Base-by-base conservation (phyloP, 2,797 vertebrate species). In the Calcarius lapponicus region DNA sequence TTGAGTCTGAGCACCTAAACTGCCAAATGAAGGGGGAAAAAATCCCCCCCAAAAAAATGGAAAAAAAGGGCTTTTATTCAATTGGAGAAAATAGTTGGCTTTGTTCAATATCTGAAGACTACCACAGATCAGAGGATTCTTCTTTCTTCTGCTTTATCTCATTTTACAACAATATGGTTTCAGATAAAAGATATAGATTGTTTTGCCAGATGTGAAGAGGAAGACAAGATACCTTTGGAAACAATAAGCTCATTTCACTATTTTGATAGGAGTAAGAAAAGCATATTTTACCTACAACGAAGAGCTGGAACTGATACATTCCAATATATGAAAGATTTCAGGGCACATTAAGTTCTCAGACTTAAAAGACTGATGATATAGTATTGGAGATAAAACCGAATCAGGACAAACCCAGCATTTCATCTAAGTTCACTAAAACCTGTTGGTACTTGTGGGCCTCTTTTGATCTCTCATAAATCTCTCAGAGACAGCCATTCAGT, bases 121-220 rank as follows among this genome's bases (percentile, higher is more conserved):
- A 91, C 38, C 51, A 69, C 42, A 86, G 81, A 90, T 93, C 89
- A 84, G 36, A 72, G 18, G 28, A 67, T 64, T 88, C 66, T 54
- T 92, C 73, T 75, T 86, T 82, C 58, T 83, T 86, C 67, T 90
- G 76, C 50, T 82, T 90, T 61, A 86, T 84, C 81, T 89, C 79
- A 66, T 96, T 80, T 93, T 95, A 80, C 67, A 76, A 85, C 36
- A 47, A 74, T 32, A 58, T 12, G 8, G 83, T 91, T 95, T 96
- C 75, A 82, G 78, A 90, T 74, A 83, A 93, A 92, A 92, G 34
- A 72, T 50, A 86, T 1, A 56, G 85, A 93, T 89, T 75, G 88
- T 75, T 83, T 92, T 89, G 53, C 66, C 48, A 96, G 85, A 93
- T 88, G 50, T 58, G 79, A 96, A 87, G 71, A 86, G 57, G 66